A percentile compares a stretch with the other conserved stretches of the same genome.
Conservation (phyloP, 1,140 invertebrate genomes). For the Drosophila mayri region DNA sequence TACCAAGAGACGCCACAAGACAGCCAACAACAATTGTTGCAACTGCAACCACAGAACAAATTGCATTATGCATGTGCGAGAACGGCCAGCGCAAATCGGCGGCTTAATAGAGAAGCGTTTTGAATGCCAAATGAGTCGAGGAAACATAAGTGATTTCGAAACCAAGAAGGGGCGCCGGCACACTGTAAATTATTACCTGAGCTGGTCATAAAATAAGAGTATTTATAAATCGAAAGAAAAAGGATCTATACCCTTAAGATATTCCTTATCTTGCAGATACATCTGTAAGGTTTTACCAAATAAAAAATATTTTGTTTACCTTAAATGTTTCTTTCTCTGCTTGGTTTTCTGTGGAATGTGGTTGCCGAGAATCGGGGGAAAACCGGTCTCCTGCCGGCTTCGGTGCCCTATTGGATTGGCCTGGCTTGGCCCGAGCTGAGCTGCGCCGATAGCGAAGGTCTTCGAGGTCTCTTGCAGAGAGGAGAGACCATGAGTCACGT, state of each 20-base stretch:
- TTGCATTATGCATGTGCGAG: slow-evolving; percentile 65
- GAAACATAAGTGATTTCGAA: slow-evolving; percentile 55
- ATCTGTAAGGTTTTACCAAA: not conserved
- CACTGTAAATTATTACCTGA: slow-evolving; percentile 8
- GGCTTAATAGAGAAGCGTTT: slow-evolving; percentile 61
- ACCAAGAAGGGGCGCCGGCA: slow-evolving; percentile 22
- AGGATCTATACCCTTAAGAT: not conserved
- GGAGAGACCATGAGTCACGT: slow-evolving; percentile 38
- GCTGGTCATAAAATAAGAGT: slow-evolving; percentile 1
- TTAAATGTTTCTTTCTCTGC: slow-evolving; percentile 12
- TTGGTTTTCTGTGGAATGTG: slow-evolving; percentile 30
- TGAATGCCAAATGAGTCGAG: slow-evolving; percentile 74
- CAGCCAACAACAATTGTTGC: slow-evolving; percentile 17
- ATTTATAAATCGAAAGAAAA: not conserved
- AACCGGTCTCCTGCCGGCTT: slow-evolving; percentile 44
- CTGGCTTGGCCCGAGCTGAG: slow-evolving; percentile 12
- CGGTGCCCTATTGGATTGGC: slow-evolving; percentile 37
- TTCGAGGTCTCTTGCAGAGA: slow-evolving; percentile 14
- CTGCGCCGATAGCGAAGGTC: slow-evolving; percentile 42
- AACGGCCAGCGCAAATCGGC: slow-evolving; percentile 61
- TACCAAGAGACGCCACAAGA: slow-evolving; percentile 27
- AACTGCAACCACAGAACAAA: slow-evolving; percentile 37
- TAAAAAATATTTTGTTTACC: not conserved
- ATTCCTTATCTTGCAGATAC: not conserved
- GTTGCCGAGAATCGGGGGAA: slow-evolving; percentile 33